Percentiles rank a stretch among this genome's conserved stretches.
phyloP scores from a whole-genome alignment of 2,888 invertebrate genomes.

The Mongoloraphidia duomilia region DNA sequence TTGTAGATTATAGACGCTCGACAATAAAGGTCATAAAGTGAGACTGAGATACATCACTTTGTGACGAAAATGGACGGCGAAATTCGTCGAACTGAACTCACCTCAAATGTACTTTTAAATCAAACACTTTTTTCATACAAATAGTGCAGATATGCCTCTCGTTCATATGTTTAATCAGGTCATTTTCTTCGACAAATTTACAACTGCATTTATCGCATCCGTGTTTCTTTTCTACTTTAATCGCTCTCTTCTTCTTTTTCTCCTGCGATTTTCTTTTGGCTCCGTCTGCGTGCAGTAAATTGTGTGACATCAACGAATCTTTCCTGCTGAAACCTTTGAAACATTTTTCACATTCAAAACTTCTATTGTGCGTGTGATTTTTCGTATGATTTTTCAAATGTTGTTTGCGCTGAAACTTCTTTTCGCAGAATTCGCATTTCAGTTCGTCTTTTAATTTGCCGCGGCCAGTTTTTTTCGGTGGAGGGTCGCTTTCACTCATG shows the following conservation, averaged over 20 bases:
- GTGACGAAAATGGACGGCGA: no score
- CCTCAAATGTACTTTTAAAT: no score
- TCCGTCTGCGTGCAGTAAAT: background rate
- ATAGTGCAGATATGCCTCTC: constrained; percentile 13
- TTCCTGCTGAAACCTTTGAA: background rate
- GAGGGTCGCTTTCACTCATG: no score
- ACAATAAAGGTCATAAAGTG: no score
- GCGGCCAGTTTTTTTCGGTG: no score
- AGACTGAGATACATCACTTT: no score
- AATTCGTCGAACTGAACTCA: no score
- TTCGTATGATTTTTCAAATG: background rate
- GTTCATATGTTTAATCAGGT: constrained; percentile 32
- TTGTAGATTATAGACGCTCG: no score
- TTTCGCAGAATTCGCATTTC: no score
- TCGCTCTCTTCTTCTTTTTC: constrained; percentile 16
- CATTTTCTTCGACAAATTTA: constrained; percentile 5
- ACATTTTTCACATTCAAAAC: background rate
- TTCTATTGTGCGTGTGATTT: background rate
- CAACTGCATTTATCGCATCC: constrained; percentile 7
- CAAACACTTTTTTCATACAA: no score
- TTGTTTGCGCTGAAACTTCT: no score
- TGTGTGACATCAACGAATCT: background rate
- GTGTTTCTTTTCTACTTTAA: constrained; percentile 9
- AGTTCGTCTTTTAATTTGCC: no score
- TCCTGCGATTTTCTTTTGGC: constrained; percentile 15